Conservation (phyloP, 2,113 vertebrate genomes). For the Barnardius zonarius region DNA sequence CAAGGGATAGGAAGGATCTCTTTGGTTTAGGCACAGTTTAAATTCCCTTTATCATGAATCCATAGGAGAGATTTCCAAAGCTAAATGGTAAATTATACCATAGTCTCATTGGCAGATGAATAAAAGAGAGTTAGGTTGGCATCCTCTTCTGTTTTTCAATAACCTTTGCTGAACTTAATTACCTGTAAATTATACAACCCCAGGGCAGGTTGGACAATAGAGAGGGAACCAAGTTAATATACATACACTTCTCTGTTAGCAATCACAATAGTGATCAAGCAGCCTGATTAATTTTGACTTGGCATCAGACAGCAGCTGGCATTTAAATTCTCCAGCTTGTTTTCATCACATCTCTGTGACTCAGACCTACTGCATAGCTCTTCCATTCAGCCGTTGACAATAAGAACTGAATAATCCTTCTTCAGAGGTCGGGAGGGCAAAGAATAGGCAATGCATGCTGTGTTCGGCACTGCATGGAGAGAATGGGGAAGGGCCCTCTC, state of each 20-base stretch:
- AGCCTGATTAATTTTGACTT: conserved; percentile 46
- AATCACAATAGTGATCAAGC: neutral
- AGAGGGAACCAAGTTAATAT: conserved; percentile 5
- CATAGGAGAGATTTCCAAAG: neutral
- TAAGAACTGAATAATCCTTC: neutral
- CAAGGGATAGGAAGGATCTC: neutral
- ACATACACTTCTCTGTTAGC: neutral
- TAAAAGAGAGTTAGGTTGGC: conserved; percentile 3
- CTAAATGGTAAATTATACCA: neutral
- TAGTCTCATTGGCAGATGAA: neutral
- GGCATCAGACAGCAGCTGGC: neutral
- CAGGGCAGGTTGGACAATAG: neutral
- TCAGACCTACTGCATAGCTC: neutral
- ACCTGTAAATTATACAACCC: neutral
- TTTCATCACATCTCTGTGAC: neutral
- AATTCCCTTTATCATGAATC: neutral
- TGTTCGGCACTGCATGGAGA: fast-evolving
- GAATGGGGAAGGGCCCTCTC: neutral
- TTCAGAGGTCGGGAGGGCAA: neutral
- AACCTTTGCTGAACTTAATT: conserved; percentile 22
- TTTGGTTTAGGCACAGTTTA: neutral
- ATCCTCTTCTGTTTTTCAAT: neutral
- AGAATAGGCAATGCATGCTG: fast-evolving
- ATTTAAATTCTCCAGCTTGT: conserved; percentile 15
- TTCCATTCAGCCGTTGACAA: neutral